Evolutionary conservation across 1,140 invertebrate genomes (phyloP).

Genomic region (Cherax quadricarinatus): DNA sequence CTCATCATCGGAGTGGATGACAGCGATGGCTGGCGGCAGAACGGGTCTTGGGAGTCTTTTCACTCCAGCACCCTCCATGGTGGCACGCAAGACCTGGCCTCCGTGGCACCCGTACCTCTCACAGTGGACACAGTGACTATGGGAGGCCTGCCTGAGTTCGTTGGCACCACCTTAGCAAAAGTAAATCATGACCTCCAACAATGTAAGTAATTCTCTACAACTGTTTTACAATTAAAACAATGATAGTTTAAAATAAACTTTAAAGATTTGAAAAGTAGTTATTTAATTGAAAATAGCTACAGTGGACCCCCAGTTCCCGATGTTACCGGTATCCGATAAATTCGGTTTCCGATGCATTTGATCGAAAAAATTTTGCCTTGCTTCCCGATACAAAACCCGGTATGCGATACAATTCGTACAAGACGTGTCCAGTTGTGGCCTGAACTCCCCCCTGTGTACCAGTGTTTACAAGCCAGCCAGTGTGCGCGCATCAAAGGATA

Average conservation of each 20-base stretch:
- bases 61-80: not conserved
- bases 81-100: not conserved
- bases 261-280: no score
- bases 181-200: slow-evolving; percentile 96
- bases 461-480: no score
- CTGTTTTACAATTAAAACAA: slow-evolving; percentile 24
- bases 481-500: no score
- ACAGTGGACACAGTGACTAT: slow-evolving; percentile 95
- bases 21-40: slow-evolving; percentile 37
- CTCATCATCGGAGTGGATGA: slow-evolving; percentile 41
- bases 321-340: no score
- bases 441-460: no score
- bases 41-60: not conserved
- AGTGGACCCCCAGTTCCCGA: no score
- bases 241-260: not conserved
- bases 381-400: no score
- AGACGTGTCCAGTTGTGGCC: no score
- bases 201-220: slow-evolving; percentile 78
- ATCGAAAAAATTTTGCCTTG: no score
- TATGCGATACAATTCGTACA: no score
- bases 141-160: slow-evolving; percentile 95
- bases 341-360: no score
- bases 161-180: slow-evolving; percentile 92
- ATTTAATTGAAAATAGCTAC: no score
- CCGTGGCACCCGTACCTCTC: slow-evolving; percentile 76